Conservation (phyloP, 1,140 invertebrate species). For the Geopemphigus sp. region DNA sequence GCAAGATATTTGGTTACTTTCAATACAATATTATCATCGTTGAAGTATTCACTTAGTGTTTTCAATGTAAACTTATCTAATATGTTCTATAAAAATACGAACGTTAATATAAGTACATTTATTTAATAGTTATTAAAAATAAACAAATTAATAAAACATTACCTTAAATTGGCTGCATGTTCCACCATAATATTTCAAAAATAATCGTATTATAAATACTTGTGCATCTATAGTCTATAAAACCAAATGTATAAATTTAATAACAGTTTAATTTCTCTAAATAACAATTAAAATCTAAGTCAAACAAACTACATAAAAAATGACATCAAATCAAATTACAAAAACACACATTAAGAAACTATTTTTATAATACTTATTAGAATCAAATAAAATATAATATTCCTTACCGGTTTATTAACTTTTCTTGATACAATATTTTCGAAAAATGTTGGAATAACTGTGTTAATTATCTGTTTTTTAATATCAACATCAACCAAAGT, state of each 20-base stretch:
- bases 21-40: slow-evolving; percentile 13
- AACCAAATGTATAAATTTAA: background rate
- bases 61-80: slow-evolving; percentile 39
- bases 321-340: too few species aligned
- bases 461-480: slow-evolving; percentile 32
- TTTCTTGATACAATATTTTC: slow-evolving; percentile 25
- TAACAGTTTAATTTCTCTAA: background rate
- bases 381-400: background rate
- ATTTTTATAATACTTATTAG: background rate
- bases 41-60: slow-evolving; percentile 7
- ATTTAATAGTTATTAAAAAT: background rate
- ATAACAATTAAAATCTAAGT: background rate
- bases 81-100: background rate
- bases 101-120: background rate
- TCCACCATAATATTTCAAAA: slow-evolving; percentile 32
- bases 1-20: slow-evolving; percentile 42
- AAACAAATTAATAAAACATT: background rate
- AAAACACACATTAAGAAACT: too few species aligned
- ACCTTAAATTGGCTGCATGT: slow-evolving; percentile 42
- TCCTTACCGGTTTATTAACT: slow-evolving; percentile 28
- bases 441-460: slow-evolving; percentile 35
- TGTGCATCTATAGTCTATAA: slow-evolving; percentile 34
- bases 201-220: slow-evolving; percentile 36
- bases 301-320: too few species aligned
- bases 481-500: slow-evolving; percentile 30